Conservation (phyloP, 2,888 invertebrate genomes). For the Tinea pellionella region DNA sequence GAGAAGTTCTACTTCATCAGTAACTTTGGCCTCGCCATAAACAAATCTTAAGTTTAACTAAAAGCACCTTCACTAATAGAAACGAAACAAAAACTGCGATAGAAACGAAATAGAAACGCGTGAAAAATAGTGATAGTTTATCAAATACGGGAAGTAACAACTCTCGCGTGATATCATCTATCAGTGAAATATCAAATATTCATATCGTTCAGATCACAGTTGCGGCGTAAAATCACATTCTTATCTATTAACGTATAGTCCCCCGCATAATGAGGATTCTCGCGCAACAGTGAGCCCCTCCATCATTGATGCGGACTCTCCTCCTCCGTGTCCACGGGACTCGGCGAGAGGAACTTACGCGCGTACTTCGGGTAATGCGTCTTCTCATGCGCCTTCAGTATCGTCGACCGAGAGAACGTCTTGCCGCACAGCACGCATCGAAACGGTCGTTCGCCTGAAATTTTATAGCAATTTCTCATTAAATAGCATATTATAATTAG, state of each 20-base stretch:
- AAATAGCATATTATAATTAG: neutral
- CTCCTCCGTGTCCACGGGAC: constrained; percentile 85
- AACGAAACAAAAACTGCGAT: neutral
- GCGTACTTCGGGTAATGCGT: constrained; percentile 93
- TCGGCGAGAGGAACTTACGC: constrained; percentile 88
- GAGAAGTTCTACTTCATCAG: constrained; percentile 56
- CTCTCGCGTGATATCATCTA: constrained; percentile 61
- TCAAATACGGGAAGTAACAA: neutral
- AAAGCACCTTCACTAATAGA: constrained; percentile 10
- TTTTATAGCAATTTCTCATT: neutral
- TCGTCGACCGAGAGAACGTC: constrained; percentile 90
- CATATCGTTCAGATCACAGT: constrained; percentile 72
- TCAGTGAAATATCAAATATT: constrained; percentile 70
- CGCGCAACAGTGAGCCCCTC: neutral
- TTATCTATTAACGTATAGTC: constrained; percentile 63
- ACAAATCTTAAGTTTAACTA: constrained; percentile 7
- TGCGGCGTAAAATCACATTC: constrained; percentile 70
- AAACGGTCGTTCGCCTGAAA: constrained; percentile 85
- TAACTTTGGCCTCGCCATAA: constrained; percentile 63
- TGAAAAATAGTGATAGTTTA: neutral
- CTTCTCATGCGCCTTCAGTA: constrained; percentile 92
- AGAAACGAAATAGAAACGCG: neutral
- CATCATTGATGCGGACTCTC: constrained; percentile 79
- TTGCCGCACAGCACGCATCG: constrained; percentile 90
- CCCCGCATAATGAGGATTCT: constrained; percentile 38